Evolutionary conservation across 2,113 vertebrate genomes (phyloP).

Genomic region (Cebidichthys violaceus): DNA sequence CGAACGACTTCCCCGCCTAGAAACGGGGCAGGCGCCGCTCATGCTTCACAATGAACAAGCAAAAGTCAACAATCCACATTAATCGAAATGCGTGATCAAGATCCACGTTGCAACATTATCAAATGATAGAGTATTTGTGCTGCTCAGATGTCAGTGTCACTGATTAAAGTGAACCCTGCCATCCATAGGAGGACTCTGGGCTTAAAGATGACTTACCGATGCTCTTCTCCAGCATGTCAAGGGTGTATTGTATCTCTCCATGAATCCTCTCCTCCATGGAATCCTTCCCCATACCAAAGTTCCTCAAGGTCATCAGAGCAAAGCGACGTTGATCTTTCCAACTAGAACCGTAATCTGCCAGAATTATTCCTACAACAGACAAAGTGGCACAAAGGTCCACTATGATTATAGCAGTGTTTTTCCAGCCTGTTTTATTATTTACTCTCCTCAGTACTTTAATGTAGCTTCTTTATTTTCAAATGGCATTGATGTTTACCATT

Average conservation of each 20-base stretch:
- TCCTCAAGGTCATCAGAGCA: constrained; percentile 81
- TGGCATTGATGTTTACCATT: no score
- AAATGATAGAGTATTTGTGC: neutral
- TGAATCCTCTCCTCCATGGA: constrained; percentile 85
- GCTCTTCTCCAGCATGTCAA: constrained; percentile 48
- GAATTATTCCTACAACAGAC: constrained; percentile 71
- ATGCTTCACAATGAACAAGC: neutral
- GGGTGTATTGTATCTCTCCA: constrained; percentile 73
- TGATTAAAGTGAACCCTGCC: neutral
- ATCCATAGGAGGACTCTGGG: neutral
- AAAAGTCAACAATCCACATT: neutral
- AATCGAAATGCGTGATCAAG: neutral
- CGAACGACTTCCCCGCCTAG: no score
- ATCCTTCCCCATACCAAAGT: constrained; percentile 88
- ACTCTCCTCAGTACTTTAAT: neutral
- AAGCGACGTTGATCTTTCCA: constrained; percentile 88
- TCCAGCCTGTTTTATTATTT: neutral
- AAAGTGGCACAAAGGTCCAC: neutral
- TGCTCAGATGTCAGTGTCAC: neutral
- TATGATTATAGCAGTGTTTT: neutral
- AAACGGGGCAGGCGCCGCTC: no score
- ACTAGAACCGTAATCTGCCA: constrained; percentile 68
- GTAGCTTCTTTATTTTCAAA: neutral
- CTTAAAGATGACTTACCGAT: constrained; percentile 45
- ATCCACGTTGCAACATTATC: neutral